Percentiles rank a stretch among this genome's conserved stretches.
Evolutionary conservation across 2,797 vertebrate species (phyloP).

Genomic region (Varecia variegata): DNA sequence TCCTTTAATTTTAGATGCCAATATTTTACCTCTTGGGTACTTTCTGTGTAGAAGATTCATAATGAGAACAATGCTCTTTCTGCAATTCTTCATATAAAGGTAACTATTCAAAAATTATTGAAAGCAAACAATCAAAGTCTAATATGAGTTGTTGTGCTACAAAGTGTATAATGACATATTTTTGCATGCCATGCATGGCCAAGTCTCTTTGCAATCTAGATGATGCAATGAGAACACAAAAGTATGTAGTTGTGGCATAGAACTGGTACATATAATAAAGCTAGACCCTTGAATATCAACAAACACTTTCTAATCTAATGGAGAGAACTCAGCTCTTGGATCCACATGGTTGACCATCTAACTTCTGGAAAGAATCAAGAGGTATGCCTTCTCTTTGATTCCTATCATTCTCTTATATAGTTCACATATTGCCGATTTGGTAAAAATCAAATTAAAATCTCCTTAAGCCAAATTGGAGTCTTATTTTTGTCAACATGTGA

Average conservation of each 20-base stretch:
- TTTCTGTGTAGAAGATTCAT: constrained; percentile 15
- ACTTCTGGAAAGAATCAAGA: neutral
- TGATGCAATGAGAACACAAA: neutral
- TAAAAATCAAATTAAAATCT: neutral
- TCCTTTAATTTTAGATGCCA: constrained; percentile 68
- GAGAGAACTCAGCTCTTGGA: neutral
- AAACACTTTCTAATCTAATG: neutral
- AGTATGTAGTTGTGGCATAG: neutral
- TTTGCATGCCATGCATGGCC: neutral
- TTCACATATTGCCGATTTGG: neutral
- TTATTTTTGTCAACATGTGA: neutral
- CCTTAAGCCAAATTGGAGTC: neutral
- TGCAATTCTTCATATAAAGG: constrained; percentile 34
- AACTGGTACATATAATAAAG: neutral
- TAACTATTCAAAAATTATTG: constrained; percentile 40
- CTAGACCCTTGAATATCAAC: neutral
- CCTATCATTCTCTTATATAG: neutral
- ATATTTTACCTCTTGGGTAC: constrained; percentile 58
- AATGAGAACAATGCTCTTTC: constrained; percentile 28
- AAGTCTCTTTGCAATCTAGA: neutral
- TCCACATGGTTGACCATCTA: neutral
- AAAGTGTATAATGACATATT: neutral
- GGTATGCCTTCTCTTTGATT: neutral
- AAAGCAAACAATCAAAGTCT: constrained; percentile 44
- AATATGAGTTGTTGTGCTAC: neutral